Base-by-base conservation (phyloP, 2,113 vertebrate genomes). In the Acrocephalus arundinaceus region DNA sequence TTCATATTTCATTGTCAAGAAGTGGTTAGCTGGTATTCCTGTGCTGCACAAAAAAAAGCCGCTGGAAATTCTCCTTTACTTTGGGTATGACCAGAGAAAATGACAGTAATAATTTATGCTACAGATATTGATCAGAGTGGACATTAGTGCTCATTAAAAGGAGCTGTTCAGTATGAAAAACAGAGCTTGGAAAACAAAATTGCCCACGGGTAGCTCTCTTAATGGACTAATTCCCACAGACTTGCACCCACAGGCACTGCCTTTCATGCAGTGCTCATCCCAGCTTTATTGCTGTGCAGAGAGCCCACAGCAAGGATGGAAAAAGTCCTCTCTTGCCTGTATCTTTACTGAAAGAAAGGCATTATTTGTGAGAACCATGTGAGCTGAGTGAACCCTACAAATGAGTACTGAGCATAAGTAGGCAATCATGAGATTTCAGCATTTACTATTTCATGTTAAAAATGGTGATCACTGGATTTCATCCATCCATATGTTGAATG, bases 111-210 rank as follows among this genome's bases (percentile, higher is more conserved):
- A 65, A 31, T 83, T 95, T 90, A 48, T 92, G 87, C 65, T 85
- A 9, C 71, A 85, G 68, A 33, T 92, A 96, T 90, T 94, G 96
- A 95, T 96, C 80, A 79, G 75, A 66, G 41, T 85, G 82, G 89
- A 84, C 93, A 87, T 96, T 90, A 96, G 68, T 78, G 68, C 65
- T 96, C 73, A 72, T 93, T 96, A 85, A 75, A 94, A 88, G 54
- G 48, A 95, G 57, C 55, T 67, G n/a, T 74, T 94, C 61, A 46
- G 45, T 41, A 86, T 75, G 72, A 93, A 93, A 79, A 94, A 63
- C 52, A 74, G 57, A 92, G 72, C 65, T 88, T 78, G 43, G 72
- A 65, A 78, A 67, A 35, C 73, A 87, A 58, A 87, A 59, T 7
- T 82, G 72, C 94, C 52, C 31, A 6, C 0, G 18, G 85, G n/a